Base-by-base conservation (phyloP, 2,888 invertebrate genomes). In the Rhingia campestris region DNA sequence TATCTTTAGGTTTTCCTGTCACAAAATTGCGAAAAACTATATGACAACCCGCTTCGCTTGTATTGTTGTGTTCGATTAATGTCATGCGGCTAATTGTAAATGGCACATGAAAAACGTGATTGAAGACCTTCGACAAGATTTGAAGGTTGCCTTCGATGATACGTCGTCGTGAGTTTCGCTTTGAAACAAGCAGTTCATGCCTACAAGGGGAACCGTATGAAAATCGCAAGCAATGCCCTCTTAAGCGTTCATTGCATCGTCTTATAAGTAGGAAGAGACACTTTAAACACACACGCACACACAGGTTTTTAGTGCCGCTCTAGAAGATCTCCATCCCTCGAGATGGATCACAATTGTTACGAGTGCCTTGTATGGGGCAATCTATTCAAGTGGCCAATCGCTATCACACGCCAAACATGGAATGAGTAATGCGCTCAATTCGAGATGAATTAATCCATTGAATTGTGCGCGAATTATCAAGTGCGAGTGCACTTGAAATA, bases 371-470 rank as follows among this genome's bases (percentile, higher is more conserved):
- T 69, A 47, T 41, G 59, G 10, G 43, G 77, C 51, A 82, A 82
- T 77, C 73, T 67, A 63, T 59, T 82, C 81, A 82, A 82, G 81
- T 82, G 81, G 81, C 67, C 77, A 82, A 82, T 77, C 73, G 49
- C 49, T 49, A 49, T 49, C 49, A 77, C 81, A 77, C n/a, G n/a
- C 64, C 72, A 61, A 82, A 73, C 77, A 72, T 56, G 61, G 56
- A 58, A 77, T 67, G 72, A 63, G 81, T 67, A 73, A 82, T 67
- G 66, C 51, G 9, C 76, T 81, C 66, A 77, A 81, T 72, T 81
- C 72, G 72, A 81, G 77, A 67, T 61, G 72, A 67, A 77, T 81
- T 61, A 81, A 77, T 81, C 66, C 61, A 81, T 66, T 76, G 53
- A 76, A 81, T 67, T 63, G 77, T 72, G 64, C 56, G 70, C 64